Conservation (phyloP, 2,888 invertebrate genomes). For the Latrodectus hesperus region DNA sequence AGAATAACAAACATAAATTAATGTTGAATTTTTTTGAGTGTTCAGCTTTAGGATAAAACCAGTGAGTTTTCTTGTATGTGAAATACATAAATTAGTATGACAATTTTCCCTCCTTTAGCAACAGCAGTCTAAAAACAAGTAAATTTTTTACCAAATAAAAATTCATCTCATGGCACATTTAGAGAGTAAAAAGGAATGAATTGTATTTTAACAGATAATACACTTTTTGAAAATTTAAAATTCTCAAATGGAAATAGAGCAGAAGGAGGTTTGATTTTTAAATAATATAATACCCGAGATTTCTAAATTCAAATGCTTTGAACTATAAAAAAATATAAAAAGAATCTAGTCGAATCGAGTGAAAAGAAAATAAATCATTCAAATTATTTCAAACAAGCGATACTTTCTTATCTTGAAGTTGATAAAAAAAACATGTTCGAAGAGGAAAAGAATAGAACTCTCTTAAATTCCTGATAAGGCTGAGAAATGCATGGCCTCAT, state of each 20-base stretch:
- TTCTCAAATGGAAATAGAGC: neutral
- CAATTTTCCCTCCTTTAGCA: too few relatives aligned
- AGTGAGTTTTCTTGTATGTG: too few relatives aligned
- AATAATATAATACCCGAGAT: neutral
- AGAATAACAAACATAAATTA: too few relatives aligned
- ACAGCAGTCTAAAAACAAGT: too few relatives aligned
- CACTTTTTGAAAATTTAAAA: neutral
- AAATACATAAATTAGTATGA: too few relatives aligned
- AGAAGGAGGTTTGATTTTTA: neutral
- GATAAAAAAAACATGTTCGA: neutral
- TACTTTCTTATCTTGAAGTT: neutral
- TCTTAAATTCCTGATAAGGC: slow-evolving; percentile 10
- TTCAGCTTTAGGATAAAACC: too few relatives aligned
- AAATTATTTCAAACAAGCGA: neutral
- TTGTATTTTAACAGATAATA: neutral
- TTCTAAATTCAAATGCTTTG: slow-evolving; percentile 1
- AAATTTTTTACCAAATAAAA: too few relatives aligned
- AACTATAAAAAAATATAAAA: neutral
- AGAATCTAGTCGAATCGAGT: neutral
- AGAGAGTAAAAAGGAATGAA: neutral
- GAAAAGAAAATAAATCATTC: neutral
- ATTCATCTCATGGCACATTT: too few relatives aligned
- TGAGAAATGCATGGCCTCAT: slow-evolving; percentile 18
- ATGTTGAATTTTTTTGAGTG: too few relatives aligned
- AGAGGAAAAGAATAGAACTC: neutral